Conservation (phyloP, 2,113 vertebrate genomes). For the Pycnonotus jocosus region DNA sequence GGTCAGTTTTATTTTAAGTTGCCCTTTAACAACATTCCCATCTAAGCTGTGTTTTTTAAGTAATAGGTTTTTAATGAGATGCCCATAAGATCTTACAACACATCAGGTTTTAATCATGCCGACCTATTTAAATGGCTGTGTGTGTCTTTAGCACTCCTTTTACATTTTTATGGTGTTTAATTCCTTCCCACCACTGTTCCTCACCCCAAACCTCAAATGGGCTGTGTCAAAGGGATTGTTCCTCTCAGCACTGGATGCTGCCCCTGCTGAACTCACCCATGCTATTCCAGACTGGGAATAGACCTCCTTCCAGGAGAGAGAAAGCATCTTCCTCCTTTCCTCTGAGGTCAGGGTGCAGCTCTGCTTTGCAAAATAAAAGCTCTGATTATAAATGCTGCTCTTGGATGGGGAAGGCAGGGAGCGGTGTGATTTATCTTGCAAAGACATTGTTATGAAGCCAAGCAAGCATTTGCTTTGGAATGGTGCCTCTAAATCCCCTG, state of each 20-base stretch:
- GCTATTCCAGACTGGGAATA: background rate
- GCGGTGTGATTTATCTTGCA: background rate
- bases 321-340: background rate
- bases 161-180: slow-evolving; percentile 18
- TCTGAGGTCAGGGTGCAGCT: background rate
- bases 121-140: slow-evolving; percentile 18
- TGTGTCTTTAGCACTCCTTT: slow-evolving; percentile 15
- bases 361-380: slow-evolving; percentile 15
- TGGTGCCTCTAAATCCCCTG: background rate
- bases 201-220: slow-evolving; percentile 27
- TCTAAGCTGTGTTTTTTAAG: slow-evolving; percentile 57
- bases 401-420: background rate
- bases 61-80: slow-evolving; percentile 60
- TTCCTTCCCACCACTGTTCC: background rate
- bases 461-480: background rate
- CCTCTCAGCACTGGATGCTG: background rate
- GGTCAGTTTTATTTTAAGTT: slow-evolving; percentile 65
- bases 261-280: background rate
- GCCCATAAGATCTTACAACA: slow-evolving; percentile 39
- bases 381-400: background rate
- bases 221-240: background rate
- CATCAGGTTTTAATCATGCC: slow-evolving; percentile 45
- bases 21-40: slow-evolving; percentile 62
- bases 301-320: background rate
- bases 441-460: background rate